Evolutionary conservation across 2,888 invertebrate genomes (phyloP).

Genomic region (Argyresthia goedartella): DNA sequence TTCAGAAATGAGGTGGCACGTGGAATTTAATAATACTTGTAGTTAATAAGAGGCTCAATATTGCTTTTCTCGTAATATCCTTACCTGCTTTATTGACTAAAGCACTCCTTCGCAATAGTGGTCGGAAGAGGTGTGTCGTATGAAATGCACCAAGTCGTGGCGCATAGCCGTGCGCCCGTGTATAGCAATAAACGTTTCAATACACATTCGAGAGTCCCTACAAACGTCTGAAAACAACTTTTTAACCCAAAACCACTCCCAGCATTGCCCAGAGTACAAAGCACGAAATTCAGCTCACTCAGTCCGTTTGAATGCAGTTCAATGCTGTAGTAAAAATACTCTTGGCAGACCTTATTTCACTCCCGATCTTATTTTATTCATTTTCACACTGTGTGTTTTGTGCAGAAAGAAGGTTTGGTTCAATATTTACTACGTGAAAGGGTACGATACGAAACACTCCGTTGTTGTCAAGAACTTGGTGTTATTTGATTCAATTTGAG

Average conservation of each 20-base stretch:
- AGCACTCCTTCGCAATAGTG: constrained; percentile 79
- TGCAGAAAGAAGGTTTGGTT: background rate
- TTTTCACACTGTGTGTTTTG: constrained; percentile 27
- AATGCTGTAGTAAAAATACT: constrained; percentile 12
- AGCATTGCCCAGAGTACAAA: constrained; percentile 48
- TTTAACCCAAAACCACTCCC: constrained; percentile 53
- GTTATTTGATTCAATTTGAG: no score
- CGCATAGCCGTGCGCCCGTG: constrained; percentile 82
- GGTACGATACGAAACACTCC: no score
- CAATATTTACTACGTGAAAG: background rate
- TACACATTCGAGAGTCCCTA: constrained; percentile 68
- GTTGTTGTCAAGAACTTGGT: constrained; percentile 13
- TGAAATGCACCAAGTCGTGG: constrained; percentile 79
- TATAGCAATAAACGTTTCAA: constrained; percentile 68
- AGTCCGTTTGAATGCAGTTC: constrained; percentile 20
- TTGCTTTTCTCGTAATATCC: constrained; percentile 10
- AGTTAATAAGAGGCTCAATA: no score
- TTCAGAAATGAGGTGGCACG: no score
- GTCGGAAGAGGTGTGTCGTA: constrained; percentile 83
- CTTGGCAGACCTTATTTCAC: constrained; percentile 44
- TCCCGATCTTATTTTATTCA: constrained; percentile 59
- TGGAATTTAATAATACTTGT: no score
- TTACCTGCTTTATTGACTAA: constrained; percentile 50
- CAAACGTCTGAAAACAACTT: constrained; percentile 46
- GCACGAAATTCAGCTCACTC: constrained; percentile 39